These are phyloP conservation scores for Trematomus bernacchii DNA, from an alignment of 2,797 vertebrate species.

Conservation along the genomic window DNA sequence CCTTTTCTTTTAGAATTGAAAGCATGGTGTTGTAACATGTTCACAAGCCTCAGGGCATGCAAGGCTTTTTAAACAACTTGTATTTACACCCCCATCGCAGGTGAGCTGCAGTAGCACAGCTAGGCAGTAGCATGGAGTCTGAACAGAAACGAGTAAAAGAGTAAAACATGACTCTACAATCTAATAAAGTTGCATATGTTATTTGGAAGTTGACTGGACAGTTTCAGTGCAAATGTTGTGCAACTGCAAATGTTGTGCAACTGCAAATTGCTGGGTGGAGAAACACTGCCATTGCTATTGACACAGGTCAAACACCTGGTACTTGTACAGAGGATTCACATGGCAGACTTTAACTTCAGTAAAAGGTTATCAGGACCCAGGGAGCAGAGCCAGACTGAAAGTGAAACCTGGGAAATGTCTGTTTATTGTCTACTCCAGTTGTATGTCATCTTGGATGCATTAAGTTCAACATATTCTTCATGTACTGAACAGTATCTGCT, in stretches of 20 bases:
- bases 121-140: background rate
- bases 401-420: constrained; percentile 34
- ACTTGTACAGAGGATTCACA: background rate
- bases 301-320: constrained; percentile 26
- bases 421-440: constrained; percentile 6
- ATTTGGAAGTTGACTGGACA: background rate
- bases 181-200: background rate
- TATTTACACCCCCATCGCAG: constrained; percentile 37
- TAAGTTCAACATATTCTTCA: background rate
- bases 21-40: constrained; percentile 72
- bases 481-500: background rate
- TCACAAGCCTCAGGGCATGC: constrained; percentile 46
- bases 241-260: background rate
- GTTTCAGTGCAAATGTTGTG: background rate
- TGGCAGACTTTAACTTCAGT: background rate
- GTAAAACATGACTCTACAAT: background rate
- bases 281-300: background rate
- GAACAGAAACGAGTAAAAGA: background rate
- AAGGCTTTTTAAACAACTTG: constrained; percentile 27
- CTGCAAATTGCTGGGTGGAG: background rate
- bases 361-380: background rate
- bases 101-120: constrained; percentile 17
- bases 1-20: constrained; percentile 14
- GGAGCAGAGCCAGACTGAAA: constrained; percentile 5
- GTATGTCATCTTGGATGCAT: background rate